These are phyloP conservation scores for Mellilla xanthometata DNA, from an alignment of 2,888 invertebrate genomes.

Conservation along the genomic window DNA sequence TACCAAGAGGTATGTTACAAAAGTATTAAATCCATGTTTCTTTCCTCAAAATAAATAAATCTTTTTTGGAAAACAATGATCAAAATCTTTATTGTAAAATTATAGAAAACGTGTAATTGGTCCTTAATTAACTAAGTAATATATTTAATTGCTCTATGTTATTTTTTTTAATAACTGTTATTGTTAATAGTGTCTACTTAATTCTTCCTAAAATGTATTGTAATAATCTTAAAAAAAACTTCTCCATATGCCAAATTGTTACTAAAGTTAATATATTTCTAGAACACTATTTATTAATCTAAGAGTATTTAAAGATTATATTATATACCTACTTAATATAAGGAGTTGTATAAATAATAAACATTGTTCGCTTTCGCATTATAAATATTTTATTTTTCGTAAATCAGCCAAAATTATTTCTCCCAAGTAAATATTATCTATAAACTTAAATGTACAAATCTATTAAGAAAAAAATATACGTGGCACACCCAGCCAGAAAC, in stretches of 20 bases:
- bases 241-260: neutral
- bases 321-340: neutral
- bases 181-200: too few relatives aligned
- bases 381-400: conserved; percentile 70
- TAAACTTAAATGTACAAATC: conserved; percentile 68
- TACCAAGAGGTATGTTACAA: too few relatives aligned
- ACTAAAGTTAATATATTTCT: neutral
- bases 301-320: neutral
- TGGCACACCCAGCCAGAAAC: conserved; percentile 35
- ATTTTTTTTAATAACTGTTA: too few relatives aligned
- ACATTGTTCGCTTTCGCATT: conserved; percentile 58
- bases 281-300: too few relatives aligned
- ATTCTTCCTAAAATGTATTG: neutral
- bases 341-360: conserved; percentile 33
- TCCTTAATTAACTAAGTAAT: too few relatives aligned
- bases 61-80: too few relatives aligned
- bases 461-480: conserved; percentile 55
- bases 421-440: conserved; percentile 74
- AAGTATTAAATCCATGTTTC: too few relatives aligned
- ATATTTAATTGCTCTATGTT: too few relatives aligned
- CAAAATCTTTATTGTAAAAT: too few relatives aligned
- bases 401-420: conserved; percentile 77
- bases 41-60: too few relatives aligned
- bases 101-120: neutral
- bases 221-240: neutral